Base-by-base conservation (phyloP, 30 jellyfish, hydroid and myxozoan species). In the Sanderia malayensis region DNA sequence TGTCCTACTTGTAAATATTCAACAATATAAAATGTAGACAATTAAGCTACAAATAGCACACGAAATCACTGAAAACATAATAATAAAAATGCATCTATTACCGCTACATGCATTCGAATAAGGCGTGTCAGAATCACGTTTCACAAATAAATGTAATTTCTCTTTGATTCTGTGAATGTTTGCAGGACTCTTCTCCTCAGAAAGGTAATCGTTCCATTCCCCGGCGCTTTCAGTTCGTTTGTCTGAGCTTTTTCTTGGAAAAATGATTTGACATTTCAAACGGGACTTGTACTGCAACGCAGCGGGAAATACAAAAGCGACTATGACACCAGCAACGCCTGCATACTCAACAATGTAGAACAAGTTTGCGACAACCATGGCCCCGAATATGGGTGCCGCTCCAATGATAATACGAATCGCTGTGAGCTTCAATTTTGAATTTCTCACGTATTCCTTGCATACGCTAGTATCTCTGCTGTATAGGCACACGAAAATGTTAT, bases 331-430 rank as follows among this genome's bases (percentile, higher is more conserved):
- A 67, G 69, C 69, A 9, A 67, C 21, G 10, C 79, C 79, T 13
- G 68, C 79, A 31, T 67, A 67, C 67, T 67, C 31, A 72, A 59
- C 24, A 30, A 67, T 26, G 69, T 67, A 67, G 67, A 67, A 67
- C 15, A 67, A 41, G 21, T 67, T 67, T 8, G 79, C 66, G 11
- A 67, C 45, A 20, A 23, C 33, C 66, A 67, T 13, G 25, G 79
- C 66, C 20, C 79, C 33, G 15, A 32, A 15, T 8, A 67, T 41
- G 8, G 79, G 67, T 34, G 31, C 21, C 24, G 31, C 67, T 17
- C 67, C 79, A 10, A 67, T 4, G 7, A 67, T 27, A 19, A 67
- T 11, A 11, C 79, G 79, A 15, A 67, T 24, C 6, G 21, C 10
- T 4, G 30, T 41, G 25, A 20, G n/a, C 21, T 67, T 67, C 8